Conservation (phyloP, 2,888 invertebrate genomes). For the Thalpophila matura region DNA sequence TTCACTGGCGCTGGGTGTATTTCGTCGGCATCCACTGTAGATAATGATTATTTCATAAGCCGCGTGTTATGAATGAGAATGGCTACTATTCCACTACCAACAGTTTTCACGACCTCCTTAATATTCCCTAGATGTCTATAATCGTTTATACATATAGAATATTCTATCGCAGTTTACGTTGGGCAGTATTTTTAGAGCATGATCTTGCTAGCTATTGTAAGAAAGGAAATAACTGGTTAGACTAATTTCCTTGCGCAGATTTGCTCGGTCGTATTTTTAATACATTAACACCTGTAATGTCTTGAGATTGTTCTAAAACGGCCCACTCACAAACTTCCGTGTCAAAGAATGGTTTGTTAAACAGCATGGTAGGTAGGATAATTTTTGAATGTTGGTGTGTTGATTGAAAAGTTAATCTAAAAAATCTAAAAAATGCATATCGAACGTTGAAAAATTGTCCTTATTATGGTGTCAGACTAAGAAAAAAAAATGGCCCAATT, state of each 20-base stretch:
- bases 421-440: too few species aligned
- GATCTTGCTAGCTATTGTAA: conserved; percentile 28
- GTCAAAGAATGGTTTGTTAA: too few species aligned
- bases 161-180: conserved; percentile 34
- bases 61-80: conserved; percentile 59
- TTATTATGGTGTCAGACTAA: too few species aligned
- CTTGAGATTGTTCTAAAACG: conserved; percentile 9
- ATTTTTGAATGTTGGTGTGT: too few species aligned
- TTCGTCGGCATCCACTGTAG: conserved; percentile 41
- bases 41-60: conserved; percentile 59
- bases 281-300: conserved; percentile 10
- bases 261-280: conserved; percentile 20
- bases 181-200: conserved; percentile 52
- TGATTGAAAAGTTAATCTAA: too few species aligned
- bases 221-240: conserved; percentile 55
- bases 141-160: conserved; percentile 19
- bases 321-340: not conserved
- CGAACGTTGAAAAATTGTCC: too few species aligned
- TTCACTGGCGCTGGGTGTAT: conserved; percentile 1
- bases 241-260: conserved; percentile 43
- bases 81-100: conserved; percentile 30
- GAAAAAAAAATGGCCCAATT: too few species aligned
- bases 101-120: conserved; percentile 48
- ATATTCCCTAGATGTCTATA: conserved; percentile 43
- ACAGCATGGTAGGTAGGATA: too few species aligned